Evolutionary conservation across 2,888 invertebrate genomes (phyloP).

Genomic region (Physocephala rufipes): DNA sequence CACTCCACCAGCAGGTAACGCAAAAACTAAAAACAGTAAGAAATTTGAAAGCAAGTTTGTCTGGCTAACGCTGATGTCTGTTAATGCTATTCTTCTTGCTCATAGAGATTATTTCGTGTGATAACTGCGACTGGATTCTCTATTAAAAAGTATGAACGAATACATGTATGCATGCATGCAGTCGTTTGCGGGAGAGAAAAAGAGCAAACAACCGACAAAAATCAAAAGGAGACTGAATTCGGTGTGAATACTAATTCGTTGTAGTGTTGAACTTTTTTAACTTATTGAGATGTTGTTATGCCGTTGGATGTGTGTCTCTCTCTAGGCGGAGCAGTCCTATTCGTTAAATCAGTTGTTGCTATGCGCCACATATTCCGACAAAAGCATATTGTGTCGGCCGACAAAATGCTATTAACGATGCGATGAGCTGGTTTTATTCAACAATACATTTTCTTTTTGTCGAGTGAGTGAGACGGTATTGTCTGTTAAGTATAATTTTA

Average conservation of each 20-base stretch:
- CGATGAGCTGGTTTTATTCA: neutral
- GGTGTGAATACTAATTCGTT: neutral
- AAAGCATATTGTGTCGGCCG: constrained; percentile 20
- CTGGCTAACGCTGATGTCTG: no score
- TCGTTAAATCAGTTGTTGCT: constrained; percentile 24
- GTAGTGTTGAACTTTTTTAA: neutral
- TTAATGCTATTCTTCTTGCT: neutral
- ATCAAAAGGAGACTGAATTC: constrained; percentile 15
- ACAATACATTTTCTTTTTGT: neutral
- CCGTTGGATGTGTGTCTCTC: neutral
- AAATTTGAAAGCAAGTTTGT: constrained; percentile 10
- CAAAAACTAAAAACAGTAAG: neutral
- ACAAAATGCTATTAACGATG: constrained; percentile 15
- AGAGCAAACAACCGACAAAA: constrained; percentile 13
- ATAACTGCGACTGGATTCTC: neutral
- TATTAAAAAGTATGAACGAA: neutral
- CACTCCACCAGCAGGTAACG: neutral
- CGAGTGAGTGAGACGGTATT: neutral
- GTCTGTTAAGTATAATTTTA: neutral
- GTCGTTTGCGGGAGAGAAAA: neutral
- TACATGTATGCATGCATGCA: neutral
- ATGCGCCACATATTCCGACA: constrained; percentile 23
- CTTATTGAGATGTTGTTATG: neutral
- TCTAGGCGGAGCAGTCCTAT: neutral
- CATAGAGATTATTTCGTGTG: neutral